These are phyloP conservation scores for Amorpha juglandis DNA, from an alignment of 2,888 invertebrate genomes.

Conservation along the genomic window DNA sequence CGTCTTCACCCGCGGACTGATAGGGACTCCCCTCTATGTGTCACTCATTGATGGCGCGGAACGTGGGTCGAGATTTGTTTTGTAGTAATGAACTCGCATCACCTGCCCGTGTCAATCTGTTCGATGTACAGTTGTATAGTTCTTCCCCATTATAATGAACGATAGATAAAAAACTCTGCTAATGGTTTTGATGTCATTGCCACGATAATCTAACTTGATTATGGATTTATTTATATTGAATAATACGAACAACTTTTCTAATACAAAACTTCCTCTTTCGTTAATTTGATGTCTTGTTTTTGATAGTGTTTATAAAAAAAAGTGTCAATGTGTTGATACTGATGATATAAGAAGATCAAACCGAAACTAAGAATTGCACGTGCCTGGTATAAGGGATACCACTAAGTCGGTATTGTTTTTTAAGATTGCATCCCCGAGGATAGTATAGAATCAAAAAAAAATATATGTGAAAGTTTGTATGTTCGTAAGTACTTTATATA, in stretches of 20 bases:
- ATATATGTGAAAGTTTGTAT: too few species aligned
- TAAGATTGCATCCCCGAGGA: too few species aligned
- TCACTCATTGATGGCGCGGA: constrained; percentile 50
- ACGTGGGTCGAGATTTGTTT: constrained; percentile 31
- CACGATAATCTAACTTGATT: neutral
- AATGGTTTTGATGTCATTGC: neutral
- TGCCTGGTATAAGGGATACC: too few species aligned
- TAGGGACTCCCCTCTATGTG: constrained; percentile 56
- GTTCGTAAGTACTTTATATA: too few species aligned
- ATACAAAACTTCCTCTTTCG: neutral
- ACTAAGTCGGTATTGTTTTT: too few species aligned
- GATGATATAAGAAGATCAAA: too few species aligned
- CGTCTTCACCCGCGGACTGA: constrained; percentile 37
- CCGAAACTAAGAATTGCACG: too few species aligned
- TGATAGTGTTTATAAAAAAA: too few species aligned
- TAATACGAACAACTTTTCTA: neutral
- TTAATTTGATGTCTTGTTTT: neutral
- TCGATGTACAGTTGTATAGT: constrained; percentile 21
- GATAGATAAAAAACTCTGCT: neutral
- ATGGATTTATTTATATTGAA: neutral
- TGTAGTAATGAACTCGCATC: constrained; percentile 26
- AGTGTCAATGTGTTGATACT: too few species aligned
- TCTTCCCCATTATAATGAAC: constrained; percentile 27
- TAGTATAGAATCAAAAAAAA: too few species aligned
- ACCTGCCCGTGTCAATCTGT: constrained; percentile 18